Evolutionary conservation across 2,113 vertebrate species (phyloP).

Genomic region (Melanocharis versteri): DNA sequence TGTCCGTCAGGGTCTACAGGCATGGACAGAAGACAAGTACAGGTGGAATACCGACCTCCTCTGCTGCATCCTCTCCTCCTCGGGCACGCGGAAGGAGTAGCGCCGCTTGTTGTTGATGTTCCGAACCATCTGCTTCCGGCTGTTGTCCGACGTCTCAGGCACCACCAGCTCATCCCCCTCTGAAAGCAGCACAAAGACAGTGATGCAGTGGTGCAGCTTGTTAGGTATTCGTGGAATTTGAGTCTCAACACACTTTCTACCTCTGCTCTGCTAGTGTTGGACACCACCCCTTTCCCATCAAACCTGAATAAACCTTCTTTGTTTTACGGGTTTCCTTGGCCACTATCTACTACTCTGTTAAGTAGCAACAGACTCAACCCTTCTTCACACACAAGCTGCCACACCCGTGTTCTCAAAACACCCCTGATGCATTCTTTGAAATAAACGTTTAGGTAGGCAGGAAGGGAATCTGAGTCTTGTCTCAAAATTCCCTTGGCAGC

Average conservation of each 20-base stretch:
- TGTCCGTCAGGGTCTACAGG: neutral
- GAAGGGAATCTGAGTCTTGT: neutral
- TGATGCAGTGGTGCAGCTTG: neutral
- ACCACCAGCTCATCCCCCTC: constrained; percentile 97
- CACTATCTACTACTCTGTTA: neutral
- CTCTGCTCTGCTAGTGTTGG: neutral
- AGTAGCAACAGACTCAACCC: neutral
- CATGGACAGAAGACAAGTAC: neutral
- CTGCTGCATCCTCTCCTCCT: constrained; percentile 95
- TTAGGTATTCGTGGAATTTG: neutral
- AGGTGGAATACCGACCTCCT: constrained; percentile 79
- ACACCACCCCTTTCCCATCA: neutral
- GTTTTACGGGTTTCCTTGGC: neutral
- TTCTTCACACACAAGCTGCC: neutral
- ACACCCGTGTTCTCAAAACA: neutral
- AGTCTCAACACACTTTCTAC: neutral
- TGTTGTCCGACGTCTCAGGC: constrained; percentile 96
- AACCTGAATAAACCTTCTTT: neutral
- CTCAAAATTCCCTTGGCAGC: neutral
- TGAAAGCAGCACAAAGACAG: constrained; percentile 49
- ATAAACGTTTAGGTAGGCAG: neutral
- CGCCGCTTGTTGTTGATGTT: constrained; percentile 96
- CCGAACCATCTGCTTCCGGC: constrained; percentile 97
- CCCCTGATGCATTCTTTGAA: neutral
- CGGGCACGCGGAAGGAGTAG: constrained; percentile 94